These are phyloP conservation scores for Drymodes brunneopygia DNA, from an alignment of 2,113 vertebrate species.

Conservation along the genomic window DNA sequence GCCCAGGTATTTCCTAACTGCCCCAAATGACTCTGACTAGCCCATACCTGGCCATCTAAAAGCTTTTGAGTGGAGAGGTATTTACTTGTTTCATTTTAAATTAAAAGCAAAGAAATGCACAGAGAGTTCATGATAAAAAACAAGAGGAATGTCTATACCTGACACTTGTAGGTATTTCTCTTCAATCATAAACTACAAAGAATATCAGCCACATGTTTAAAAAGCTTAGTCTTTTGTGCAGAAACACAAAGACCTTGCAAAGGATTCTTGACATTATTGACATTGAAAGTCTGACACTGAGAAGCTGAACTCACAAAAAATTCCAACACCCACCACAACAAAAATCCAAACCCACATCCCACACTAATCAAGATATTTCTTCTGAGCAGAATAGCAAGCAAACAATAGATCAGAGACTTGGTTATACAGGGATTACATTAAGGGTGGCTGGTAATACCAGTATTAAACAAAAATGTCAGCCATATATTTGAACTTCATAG, in stretches of 20 bases:
- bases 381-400: not conserved
- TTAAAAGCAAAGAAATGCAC: not conserved
- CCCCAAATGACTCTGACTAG: not conserved
- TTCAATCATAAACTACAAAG: not conserved
- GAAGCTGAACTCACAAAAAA: not conserved
- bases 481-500: not conserved
- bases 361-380: not conserved
- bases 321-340: not conserved
- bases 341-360: not conserved
- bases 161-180: not conserved
- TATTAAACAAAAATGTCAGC: not conserved
- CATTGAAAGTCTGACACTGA: not conserved
- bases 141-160: not conserved
- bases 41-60: not conserved
- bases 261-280: not conserved
- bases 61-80: not conserved
- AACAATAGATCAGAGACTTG: not conserved
- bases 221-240: not conserved
- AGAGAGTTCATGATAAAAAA: not conserved
- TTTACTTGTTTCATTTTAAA: not conserved
- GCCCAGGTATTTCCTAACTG: not conserved
- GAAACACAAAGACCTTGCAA: not conserved
- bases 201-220: not conserved
- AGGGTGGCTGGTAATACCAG: not conserved
- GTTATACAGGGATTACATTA: not conserved